Percentiles rank a stretch among this genome's conserved stretches.
Evolutionary conservation across 2,113 vertebrate genomes (phyloP).

Genomic region (Stigmatopora nigra): DNA sequence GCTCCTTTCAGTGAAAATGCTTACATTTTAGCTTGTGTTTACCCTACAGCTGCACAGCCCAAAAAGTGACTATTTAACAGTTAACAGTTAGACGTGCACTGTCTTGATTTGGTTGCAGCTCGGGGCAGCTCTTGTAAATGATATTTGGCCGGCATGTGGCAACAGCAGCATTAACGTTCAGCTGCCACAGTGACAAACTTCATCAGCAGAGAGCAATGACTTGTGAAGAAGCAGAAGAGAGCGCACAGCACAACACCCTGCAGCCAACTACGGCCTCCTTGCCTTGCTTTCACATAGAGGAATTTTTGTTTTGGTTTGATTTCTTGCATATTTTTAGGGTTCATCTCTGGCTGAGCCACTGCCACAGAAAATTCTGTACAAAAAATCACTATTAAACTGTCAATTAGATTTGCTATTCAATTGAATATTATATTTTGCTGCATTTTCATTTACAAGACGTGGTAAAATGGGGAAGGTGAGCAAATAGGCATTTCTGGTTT

Average conservation of each 20-base stretch:
- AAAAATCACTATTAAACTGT: slow-evolving; percentile 18
- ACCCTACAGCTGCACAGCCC: slow-evolving; percentile 7
- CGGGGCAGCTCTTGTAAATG: slow-evolving; percentile 41
- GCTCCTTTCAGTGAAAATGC: no score
- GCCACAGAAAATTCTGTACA: slow-evolving; percentile 6
- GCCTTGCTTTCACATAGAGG: slow-evolving; percentile 1
- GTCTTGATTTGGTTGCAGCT: slow-evolving; percentile 46
- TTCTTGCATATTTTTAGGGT: not conserved
- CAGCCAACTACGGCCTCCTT: slow-evolving; percentile 13
- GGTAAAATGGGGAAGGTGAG: slow-evolving; percentile 37
- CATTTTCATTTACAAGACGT: slow-evolving; percentile 21
- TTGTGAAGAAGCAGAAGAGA: not conserved
- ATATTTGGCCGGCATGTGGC: slow-evolving; percentile 40
- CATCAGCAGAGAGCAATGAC: not conserved
- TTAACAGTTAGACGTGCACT: slow-evolving; percentile 42
- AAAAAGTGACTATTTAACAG: slow-evolving; percentile 29
- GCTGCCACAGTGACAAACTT: slow-evolving; percentile 24
- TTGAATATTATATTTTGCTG: slow-evolving; percentile 22
- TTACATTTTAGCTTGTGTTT: not conserved
- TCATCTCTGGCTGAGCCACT: slow-evolving; percentile 1
- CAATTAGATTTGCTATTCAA: slow-evolving; percentile 29
- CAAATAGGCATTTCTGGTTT: slow-evolving; percentile 52
- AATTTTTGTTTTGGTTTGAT: not conserved
- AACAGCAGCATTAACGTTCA: slow-evolving; percentile 43
- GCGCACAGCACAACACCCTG: slow-evolving; percentile 3